Evolutionary conservation across 2,888 invertebrate genomes (phyloP), one percentile per base, ranked within the genome.

Genomic region (Synergus umbraculus): DNA sequence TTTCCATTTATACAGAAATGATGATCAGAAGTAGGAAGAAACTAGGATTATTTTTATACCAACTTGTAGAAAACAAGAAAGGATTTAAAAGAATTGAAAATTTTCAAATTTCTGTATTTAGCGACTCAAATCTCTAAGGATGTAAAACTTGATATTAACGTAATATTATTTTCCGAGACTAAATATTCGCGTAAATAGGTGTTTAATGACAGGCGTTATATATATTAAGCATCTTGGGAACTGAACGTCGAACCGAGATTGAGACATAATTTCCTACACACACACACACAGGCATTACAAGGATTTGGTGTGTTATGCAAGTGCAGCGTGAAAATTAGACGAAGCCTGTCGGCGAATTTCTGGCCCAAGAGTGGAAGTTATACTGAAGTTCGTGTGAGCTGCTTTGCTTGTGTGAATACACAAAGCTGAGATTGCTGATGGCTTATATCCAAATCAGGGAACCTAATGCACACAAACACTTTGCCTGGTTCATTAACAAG

Each of bases 401-500:
- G 15, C 29, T 49, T 73, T n/a, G 49, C 29, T 49, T 29, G 69
- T 69, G 69, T 69, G 29, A 12, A 46, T 49, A 69, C 13, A 46
- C 44, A 13, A 69, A 49, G 46, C 67, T 69, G 49, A 69, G 29
- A 44, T 44, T 69, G 69, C 44, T 10, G 13, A 49, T 49, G 60
- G 22, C 44, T 13, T 49, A 46, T 22, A 49, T 69, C 69, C 69
- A 49, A 69, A 46, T 22, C 12, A 44, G 49, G 49, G 54, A 9
- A 49, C 7, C 29, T 66, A 66, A 66, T 41, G 41, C 54, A 63
- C 66, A 58, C 77, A 77, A 66, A 54, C 54, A 54, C 49, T 66
- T 77, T 76, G 63, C 58, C 66, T 64, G 76, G 67, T 78, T 78
- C 78, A 78, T 78, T 69, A 69, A 49, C 73, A 64, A 64, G 73